phyloP scores from a whole-genome alignment of 2,888 invertebrate species.

The Ochropleura plecta region DNA sequence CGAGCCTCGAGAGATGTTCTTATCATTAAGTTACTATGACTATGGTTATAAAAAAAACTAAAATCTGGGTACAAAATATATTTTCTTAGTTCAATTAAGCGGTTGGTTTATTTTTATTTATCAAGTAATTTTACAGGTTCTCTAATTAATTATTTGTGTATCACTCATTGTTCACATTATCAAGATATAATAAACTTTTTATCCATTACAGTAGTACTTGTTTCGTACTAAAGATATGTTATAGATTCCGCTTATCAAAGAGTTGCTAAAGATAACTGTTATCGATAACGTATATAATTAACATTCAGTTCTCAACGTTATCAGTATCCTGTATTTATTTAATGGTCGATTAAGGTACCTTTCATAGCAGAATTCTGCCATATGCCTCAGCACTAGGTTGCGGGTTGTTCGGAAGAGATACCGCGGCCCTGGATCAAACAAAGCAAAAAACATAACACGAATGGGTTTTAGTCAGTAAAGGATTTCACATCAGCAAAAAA shows the following conservation, averaged over 20 bases:
- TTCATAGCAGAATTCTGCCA: neutral
- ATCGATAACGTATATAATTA: conserved; percentile 17
- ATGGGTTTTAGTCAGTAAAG: no score
- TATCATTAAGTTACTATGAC: no score
- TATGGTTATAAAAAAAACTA: no score
- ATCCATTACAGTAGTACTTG: neutral
- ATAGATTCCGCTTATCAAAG: conserved; percentile 21
- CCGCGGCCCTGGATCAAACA: no score
- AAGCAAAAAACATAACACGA: no score
- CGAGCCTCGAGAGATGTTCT: no score
- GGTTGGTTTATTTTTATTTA: no score
- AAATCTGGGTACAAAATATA: no score
- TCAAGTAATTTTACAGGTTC: neutral
- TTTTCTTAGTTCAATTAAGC: no score
- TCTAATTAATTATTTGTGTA: neutral
- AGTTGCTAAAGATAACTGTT: neutral
- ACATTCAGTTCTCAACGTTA: neutral
- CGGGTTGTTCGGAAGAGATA: no score
- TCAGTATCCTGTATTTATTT: neutral
- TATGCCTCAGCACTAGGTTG: no score
- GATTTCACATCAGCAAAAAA: no score
- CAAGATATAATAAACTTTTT: neutral
- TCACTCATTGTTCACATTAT: conserved; percentile 26
- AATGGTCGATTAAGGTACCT: neutral
- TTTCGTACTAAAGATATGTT: conserved; percentile 10